Evolutionary conservation across 1,140 invertebrate species (phyloP).

Genomic region (Drosophila asahinai): DNA sequence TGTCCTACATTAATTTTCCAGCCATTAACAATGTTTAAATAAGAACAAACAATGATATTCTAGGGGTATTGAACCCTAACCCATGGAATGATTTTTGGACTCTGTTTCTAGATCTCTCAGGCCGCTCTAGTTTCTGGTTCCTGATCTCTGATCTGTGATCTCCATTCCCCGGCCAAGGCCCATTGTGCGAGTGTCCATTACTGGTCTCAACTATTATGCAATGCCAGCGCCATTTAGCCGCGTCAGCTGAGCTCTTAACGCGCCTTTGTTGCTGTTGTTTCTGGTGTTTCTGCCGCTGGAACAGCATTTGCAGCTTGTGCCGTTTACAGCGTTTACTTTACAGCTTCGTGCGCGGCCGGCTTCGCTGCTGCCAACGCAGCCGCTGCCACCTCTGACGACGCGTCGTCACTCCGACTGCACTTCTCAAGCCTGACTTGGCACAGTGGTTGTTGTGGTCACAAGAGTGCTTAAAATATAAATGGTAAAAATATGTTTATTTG

Average conservation of each 20-base stretch:
- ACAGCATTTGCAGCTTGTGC: conserved; percentile 71
- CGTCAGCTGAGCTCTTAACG: conserved; percentile 34
- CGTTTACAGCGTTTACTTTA: conserved; percentile 62
- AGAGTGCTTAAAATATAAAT: neutral
- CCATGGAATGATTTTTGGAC: neutral
- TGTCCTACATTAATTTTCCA: too few relatives aligned
- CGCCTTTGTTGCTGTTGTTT: conserved; percentile 10
- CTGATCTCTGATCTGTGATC: conserved; percentile 10
- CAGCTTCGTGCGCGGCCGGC: conserved; percentile 17
- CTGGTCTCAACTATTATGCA: conserved; percentile 31
- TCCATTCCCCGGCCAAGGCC: conserved; percentile 22
- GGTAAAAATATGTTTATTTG: neutral
- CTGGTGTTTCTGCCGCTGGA: conserved; percentile 7
- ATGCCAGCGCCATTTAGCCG: conserved; percentile 32
- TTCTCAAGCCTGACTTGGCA: conserved; percentile 29
- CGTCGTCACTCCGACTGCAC: conserved; percentile 27
- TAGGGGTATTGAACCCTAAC: neutral
- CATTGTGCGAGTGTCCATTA: conserved; percentile 41
- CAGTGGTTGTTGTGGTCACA: conserved; percentile 6
- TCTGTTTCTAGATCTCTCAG: neutral
- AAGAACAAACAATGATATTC: neutral
- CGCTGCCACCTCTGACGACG: conserved; percentile 4
- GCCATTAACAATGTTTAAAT: neutral
- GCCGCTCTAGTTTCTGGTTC: neutral
- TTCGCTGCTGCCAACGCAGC: conserved; percentile 5